A percentile compares a stretch with the other conserved stretches of the same genome.
phyloP scores from a whole-genome alignment of 2,888 invertebrate genomes.

The Lasioglossum lativentre region DNA sequence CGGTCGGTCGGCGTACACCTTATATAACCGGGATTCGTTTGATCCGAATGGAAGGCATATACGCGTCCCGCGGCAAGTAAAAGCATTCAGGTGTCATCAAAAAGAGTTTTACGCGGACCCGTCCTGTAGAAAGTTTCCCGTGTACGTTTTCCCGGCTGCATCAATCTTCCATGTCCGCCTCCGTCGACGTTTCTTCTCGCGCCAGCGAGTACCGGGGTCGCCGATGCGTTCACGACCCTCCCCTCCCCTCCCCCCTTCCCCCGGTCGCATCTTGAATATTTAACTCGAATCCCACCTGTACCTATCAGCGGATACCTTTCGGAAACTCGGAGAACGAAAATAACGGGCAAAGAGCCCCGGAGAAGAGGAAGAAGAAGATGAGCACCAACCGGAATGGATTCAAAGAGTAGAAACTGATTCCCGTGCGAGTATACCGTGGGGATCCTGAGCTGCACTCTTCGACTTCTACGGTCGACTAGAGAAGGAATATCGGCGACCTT shows the following conservation, averaged over 20 bases:
- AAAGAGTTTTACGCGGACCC: conserved; percentile 31
- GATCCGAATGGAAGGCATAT: conserved; percentile 1
- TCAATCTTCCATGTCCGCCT: conserved; percentile 58
- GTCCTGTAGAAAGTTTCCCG: conserved; percentile 42
- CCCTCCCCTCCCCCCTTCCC: not conserved
- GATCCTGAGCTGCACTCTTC: conserved; percentile 13
- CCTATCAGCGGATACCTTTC: conserved; percentile 56
- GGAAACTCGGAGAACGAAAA: conserved; percentile 36
- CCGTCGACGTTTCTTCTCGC: conserved; percentile 24
- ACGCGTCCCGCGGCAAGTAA: conserved; percentile 28
- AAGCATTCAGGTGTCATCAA: conserved; percentile 49
- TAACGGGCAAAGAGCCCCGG: conserved; percentile 22
- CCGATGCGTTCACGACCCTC: conserved; percentile 41
- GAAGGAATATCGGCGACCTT: conserved; percentile 51
- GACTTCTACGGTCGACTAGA: conserved; percentile 41
- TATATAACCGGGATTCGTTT: not conserved
- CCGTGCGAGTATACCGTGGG: conserved; percentile 31
- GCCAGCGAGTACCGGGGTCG: conserved; percentile 9
- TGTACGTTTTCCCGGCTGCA: conserved; percentile 43
- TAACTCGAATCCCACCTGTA: conserved; percentile 60
- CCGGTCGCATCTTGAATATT: conserved; percentile 57
- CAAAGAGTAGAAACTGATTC: conserved; percentile 61
- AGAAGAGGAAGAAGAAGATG: conserved; percentile 4
- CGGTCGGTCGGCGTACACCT: conserved; percentile 7
- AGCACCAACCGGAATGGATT: conserved; percentile 36